Conservation (phyloP, 1,140 invertebrate species). For the Zaprionus africanus region DNA sequence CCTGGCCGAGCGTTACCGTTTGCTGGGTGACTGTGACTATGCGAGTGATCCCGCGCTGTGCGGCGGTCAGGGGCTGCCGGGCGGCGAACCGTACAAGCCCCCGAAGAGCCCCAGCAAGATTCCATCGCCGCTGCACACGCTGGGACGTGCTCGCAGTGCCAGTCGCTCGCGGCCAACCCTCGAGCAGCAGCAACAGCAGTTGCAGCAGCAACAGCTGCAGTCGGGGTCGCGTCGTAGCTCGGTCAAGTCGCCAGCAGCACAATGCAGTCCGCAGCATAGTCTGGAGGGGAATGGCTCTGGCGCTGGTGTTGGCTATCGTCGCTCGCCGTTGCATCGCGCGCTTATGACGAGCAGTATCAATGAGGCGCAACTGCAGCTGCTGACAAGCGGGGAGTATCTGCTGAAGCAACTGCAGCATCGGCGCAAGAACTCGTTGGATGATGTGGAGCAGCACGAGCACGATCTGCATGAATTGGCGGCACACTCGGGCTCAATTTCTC, state of each 20-base stretch:
- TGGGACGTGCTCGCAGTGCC: constrained; percentile 85
- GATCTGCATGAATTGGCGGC: constrained; percentile 42
- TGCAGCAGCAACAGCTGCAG: constrained; percentile 85
- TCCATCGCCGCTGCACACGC: constrained; percentile 86
- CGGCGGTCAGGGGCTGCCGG: constrained; percentile 30
- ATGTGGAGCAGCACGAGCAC: constrained; percentile 59
- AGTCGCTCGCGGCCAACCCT: constrained; percentile 82
- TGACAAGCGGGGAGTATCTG: constrained; percentile 79
- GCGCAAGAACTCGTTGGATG: constrained; percentile 86
- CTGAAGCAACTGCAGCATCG: constrained; percentile 82
- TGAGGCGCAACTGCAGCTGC: constrained; percentile 75
- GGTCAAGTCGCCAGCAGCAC: constrained; percentile 72
- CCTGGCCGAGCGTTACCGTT: constrained; percentile 72
- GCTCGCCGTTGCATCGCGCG: constrained; percentile 70
- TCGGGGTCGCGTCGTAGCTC: constrained; percentile 79
- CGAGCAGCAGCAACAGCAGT: constrained; percentile 86
- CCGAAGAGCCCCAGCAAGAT: constrained; percentile 87
- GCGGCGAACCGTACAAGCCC: constrained; percentile 81
- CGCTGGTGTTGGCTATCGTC: constrained; percentile 58
- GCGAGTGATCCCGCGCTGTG: constrained; percentile 79
- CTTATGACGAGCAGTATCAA: constrained; percentile 84
- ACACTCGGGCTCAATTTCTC: constrained; percentile 58
- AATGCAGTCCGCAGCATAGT: constrained; percentile 77
- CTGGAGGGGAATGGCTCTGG: constrained; percentile 50
- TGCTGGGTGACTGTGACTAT: constrained; percentile 80